A percentile compares a stretch with the other conserved stretches of the same genome.
These are phyloP conservation scores for Ageneiosus marmoratus DNA, from an alignment of 2,113 vertebrate genomes.

Conservation along the genomic window DNA sequence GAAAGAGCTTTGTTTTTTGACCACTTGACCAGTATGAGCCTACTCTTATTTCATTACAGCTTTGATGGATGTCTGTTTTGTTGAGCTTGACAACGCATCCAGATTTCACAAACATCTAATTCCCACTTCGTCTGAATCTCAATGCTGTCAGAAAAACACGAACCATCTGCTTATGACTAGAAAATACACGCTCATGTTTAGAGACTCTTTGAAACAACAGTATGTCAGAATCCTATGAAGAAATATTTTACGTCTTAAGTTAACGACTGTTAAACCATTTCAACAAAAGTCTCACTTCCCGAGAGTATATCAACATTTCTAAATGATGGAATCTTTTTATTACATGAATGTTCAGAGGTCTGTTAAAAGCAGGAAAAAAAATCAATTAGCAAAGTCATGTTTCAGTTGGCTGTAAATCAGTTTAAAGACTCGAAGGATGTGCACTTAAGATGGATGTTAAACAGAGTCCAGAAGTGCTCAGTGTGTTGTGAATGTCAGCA, in stretches of 20 bases:
- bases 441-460: slow-evolving; percentile 1
- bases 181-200: background rate
- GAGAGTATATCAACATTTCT: no score
- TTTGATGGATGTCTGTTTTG: slow-evolving; percentile 13
- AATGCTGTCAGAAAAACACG: background rate
- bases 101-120: slow-evolving; percentile 8
- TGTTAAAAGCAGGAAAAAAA: background rate
- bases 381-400: background rate
- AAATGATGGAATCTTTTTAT: background rate
- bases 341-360: background rate
- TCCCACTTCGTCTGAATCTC: background rate
- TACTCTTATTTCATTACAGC: background rate
- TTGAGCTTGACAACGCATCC: slow-evolving; percentile 5
- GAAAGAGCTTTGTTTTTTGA: background rate
- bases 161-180: background rate
- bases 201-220: background rate
- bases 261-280: background rate
- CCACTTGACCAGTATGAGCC: background rate
- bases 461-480: background rate
- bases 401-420: background rate
- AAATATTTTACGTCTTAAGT: background rate
- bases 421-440: background rate
- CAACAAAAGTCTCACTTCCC: background rate
- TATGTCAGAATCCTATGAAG: background rate
- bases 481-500: background rate